Base-by-base conservation (phyloP, 2,113 vertebrate species). In the Eptesicus fuscus region DNA sequence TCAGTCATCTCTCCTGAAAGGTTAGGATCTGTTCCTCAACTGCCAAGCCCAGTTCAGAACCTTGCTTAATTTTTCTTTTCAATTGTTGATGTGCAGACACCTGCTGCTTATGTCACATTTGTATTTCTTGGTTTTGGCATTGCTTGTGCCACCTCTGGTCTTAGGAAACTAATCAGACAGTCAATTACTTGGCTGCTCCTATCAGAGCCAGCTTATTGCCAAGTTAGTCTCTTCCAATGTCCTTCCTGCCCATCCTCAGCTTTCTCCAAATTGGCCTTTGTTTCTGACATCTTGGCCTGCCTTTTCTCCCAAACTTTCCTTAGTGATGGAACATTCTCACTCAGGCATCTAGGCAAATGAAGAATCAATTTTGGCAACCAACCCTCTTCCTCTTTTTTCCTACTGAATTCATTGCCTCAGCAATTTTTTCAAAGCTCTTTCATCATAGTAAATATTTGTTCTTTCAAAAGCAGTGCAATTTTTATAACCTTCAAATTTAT, bases 201-300 rank as follows among this genome's bases (percentile, higher is more conserved):
- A 40, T 25, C 56, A 42, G 32, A 88, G 42, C 35, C 44, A 82
- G 22, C 4, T 30, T 30, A 23, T 20, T 69, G 78, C 73, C 78
- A 92, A 88, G 22, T 67, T 44, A 47, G 28, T 71, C 80, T 73
- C 77, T 73, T 92, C 40, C 18, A 44, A 9, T 28, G 11, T 23
- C 28, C n/a, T 82, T 61, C 79, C 59, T 78, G 47, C 35, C 47
- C 30, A 8, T 61, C 88, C 73, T 77, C 77, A 63, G 17, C 74
- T 95, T 96, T 94, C 53, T 93, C 73, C 74, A 63, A 71, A 22
- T 25, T 80, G 73, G 37, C 61, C 71, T 92, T 56, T 69, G 13
- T 80, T 90, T 92, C 44, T 42, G 63, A 88, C 67, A 53, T 56
- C 17, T 44, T 78, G 56, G 61, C 25, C 56, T 32, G 35, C 56